Evolutionary conservation across 2,113 vertebrate genomes (phyloP), one percentile per base, ranked within the genome.

Genomic region (Hypomesus transpacificus): DNA sequence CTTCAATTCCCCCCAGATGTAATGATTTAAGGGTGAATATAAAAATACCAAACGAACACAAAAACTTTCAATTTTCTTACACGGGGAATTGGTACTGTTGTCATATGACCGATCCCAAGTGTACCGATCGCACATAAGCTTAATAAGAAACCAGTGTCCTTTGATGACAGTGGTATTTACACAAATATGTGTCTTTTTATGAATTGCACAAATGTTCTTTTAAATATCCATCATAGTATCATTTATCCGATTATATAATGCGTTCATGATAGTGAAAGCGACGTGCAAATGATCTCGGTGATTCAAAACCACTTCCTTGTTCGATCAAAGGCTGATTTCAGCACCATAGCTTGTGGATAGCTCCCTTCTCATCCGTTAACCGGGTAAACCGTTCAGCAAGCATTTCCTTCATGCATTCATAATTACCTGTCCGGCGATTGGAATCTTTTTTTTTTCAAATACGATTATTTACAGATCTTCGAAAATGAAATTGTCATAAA

Each of bases 351-450:
- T 70, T 50, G 52, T 62, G 87, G 85, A 90, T 18, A 89, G 89
- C 90, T 87, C 86, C 77, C 73, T 66, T 52, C 69, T 71, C 75
- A 69, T 78, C 70, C 80, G 74, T 56, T 66, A 24, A 20, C 53
- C 74, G 46, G 70, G 61, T 24, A 70, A 67, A 59, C 57, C 34
- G 77, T 65, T 24, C 66, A 50, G 46, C 24, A 24, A 18, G 20
- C 14, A 26, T 61, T 56, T 21, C 5, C 31, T 16, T 54, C 65
- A 67, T 79, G 66, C 68, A 46, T 52, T 74, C 18, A 71, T 80
- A 74, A 88, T 90, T 91, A 91, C 91, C 91, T 90, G 87, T 85
- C 81, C 75, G 87, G 82, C 75, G 80, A 79, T 62, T 81, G 68
- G 71, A 69, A 75, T 79, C 81, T 84, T 74, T 73, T 68, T 73